phyloP scores from a whole-genome alignment of 2,888 invertebrate species.

The Ditula angustiorana region DNA sequence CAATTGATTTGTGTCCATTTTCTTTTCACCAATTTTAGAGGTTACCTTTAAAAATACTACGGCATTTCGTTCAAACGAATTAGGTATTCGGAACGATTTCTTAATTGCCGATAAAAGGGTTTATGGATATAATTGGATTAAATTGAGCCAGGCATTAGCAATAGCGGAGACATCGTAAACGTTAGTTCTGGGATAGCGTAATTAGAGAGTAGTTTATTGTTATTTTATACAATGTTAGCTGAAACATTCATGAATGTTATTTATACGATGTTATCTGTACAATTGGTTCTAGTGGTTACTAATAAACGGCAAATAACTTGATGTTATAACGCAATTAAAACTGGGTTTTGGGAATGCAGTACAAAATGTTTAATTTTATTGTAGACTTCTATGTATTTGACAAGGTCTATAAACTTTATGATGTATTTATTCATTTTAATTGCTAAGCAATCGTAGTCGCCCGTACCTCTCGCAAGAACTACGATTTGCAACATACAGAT shows the following conservation, averaged over 20 bases:
- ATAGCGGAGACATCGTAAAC: slow-evolving; percentile 8
- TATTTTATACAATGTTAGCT: slow-evolving; percentile 11
- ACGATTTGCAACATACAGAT: too few species aligned
- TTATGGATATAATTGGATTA: slow-evolving; percentile 31
- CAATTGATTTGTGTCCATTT: too few species aligned
- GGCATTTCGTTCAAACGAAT: neutral
- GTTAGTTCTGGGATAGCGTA: slow-evolving; percentile 9
- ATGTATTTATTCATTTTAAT: too few species aligned
- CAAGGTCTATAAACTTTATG: too few species aligned
- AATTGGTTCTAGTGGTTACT: neutral
- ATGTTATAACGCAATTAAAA: too few species aligned
- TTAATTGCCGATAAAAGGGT: slow-evolving; percentile 29
- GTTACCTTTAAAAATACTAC: neutral
- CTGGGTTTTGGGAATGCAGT: too few species aligned
- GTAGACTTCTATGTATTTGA: too few species aligned
- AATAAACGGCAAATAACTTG: neutral
- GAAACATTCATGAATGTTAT: slow-evolving; percentile 5
- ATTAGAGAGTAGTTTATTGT: slow-evolving; percentile 14
- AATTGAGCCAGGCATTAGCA: slow-evolving; percentile 25
- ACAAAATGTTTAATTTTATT: too few species aligned
- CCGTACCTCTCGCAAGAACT: too few species aligned
- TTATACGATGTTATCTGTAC: neutral
- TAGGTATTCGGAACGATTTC: slow-evolving; percentile 10
- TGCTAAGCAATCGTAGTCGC: too few species aligned
- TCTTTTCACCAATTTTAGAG: neutral